phyloP scores from a whole-genome alignment of 2,113 vertebrate genomes.

The Lophotis ruficrista region DNA sequence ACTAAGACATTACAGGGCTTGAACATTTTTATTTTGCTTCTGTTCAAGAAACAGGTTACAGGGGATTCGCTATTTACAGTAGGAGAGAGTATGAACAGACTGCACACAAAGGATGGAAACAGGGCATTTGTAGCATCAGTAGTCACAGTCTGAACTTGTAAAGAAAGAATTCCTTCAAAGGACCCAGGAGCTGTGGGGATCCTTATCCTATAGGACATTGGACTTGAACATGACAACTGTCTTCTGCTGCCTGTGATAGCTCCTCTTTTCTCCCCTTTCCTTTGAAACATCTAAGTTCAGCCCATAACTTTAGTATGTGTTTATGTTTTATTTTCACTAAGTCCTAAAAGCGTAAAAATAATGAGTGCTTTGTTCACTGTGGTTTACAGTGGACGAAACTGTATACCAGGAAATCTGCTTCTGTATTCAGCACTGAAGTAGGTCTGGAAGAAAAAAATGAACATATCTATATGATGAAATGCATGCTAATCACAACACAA shows the following conservation, averaged over 20 bases:
- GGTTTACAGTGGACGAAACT: neutral
- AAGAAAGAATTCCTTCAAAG: neutral
- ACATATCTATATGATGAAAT: neutral
- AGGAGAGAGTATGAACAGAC: neutral
- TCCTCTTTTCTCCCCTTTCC: neutral
- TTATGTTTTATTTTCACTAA: neutral
- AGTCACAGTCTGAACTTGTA: neutral
- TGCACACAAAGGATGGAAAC: neutral
- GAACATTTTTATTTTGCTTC: neutral
- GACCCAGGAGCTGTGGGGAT: neutral
- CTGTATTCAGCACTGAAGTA: neutral
- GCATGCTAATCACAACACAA: neutral
- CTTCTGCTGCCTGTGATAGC: neutral
- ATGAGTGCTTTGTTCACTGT: neutral
- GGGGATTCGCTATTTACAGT: neutral
- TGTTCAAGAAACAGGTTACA: neutral
- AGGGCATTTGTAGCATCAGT: neutral
- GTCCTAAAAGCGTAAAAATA: neutral
- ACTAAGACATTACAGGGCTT: neutral
- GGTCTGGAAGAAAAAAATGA: neutral
- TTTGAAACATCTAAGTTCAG: neutral
- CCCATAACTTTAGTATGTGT: neutral
- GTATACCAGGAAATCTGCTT: neutral
- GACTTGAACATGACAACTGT: neutral
- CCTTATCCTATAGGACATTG: neutral